Evolutionary conservation across 2,888 invertebrate genomes (phyloP).

Genomic region (Argyresthia goedartella): DNA sequence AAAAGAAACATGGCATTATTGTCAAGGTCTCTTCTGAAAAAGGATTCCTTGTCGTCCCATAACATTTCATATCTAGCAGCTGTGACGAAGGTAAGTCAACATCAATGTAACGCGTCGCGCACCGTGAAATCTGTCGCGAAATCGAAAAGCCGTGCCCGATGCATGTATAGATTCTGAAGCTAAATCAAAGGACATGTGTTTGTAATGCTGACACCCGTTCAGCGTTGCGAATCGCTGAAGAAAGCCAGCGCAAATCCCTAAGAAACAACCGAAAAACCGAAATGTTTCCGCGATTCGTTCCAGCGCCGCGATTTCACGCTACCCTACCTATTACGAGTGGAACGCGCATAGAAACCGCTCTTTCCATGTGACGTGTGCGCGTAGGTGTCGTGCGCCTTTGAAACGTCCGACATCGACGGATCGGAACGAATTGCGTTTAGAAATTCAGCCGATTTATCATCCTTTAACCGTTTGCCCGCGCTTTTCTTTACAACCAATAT

Average conservation of each 20-base stretch:
- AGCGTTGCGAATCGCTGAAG: conserved; percentile 62
- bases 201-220: conserved; percentile 66
- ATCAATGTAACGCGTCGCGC: conserved; percentile 64
- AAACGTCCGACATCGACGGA: conserved; percentile 31
- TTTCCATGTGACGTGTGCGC: conserved; percentile 20
- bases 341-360: conserved; percentile 12
- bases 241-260: conserved; percentile 70
- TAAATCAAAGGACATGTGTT: conserved; percentile 67
- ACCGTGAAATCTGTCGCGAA: conserved; percentile 63
- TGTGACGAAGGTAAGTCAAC: conserved; percentile 71
- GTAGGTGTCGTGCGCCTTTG: conserved; percentile 51
- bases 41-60: conserved; percentile 13
- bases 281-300: conserved; percentile 70
- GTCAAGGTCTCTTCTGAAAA: conserved; percentile 1
- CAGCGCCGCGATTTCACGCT: conserved; percentile 59
- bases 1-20: background rate
- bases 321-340: conserved; percentile 37
- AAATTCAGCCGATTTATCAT: conserved; percentile 59
- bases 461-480: conserved; percentile 50
- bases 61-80: conserved; percentile 50
- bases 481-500: conserved; percentile 32
- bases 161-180: conserved; percentile 33
- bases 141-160: conserved; percentile 59
- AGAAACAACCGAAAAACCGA: conserved; percentile 73
- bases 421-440: conserved; percentile 61